A percentile compares a stretch with the other conserved stretches of the same genome.
phyloP scores from a whole-genome alignment of 2,888 invertebrate species.

The Oasisia sp. region DNA sequence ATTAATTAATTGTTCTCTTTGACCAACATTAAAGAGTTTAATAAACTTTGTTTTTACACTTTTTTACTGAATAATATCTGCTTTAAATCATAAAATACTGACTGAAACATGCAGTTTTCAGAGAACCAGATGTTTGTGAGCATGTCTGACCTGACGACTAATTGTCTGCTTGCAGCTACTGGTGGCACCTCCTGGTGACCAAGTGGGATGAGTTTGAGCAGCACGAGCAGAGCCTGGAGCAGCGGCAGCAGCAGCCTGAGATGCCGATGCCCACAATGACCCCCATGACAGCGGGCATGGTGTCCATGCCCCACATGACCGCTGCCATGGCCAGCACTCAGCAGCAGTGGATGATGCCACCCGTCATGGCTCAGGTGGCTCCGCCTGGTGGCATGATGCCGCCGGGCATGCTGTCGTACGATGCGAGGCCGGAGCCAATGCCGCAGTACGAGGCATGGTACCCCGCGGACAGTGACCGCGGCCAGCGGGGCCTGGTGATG shows the following conservation, averaged over 20 bases:
- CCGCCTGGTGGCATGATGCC: neutral
- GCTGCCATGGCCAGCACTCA: neutral
- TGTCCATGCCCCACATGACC: neutral
- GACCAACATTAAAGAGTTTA: too few species aligned
- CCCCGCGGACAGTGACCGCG: constrained; percentile 21
- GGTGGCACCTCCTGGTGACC: constrained; percentile 42
- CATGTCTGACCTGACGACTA: neutral
- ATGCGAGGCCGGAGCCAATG: neutral
- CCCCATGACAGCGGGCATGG: neutral
- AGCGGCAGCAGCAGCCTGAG: constrained; percentile 17
- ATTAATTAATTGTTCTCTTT: too few species aligned
- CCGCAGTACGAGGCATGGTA: constrained; percentile 34
- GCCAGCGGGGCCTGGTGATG: neutral
- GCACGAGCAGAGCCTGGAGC: constrained; percentile 56
- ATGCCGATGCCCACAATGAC: neutral
- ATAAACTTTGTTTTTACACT: too few species aligned
- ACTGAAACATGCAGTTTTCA: neutral
- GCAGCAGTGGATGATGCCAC: neutral
- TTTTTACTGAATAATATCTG: neutral
- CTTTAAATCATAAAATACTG: neutral
- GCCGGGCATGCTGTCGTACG: neutral
- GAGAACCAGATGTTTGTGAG: neutral
- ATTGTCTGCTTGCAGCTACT: constrained; percentile 28
- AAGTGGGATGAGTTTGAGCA: constrained; percentile 61
- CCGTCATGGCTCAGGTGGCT: neutral